Percentiles rank a stretch among this genome's conserved stretches.
These are phyloP conservation scores for Phoeniculus purpureus DNA, from an alignment of 2,797 vertebrate species.

Conservation along the genomic window DNA sequence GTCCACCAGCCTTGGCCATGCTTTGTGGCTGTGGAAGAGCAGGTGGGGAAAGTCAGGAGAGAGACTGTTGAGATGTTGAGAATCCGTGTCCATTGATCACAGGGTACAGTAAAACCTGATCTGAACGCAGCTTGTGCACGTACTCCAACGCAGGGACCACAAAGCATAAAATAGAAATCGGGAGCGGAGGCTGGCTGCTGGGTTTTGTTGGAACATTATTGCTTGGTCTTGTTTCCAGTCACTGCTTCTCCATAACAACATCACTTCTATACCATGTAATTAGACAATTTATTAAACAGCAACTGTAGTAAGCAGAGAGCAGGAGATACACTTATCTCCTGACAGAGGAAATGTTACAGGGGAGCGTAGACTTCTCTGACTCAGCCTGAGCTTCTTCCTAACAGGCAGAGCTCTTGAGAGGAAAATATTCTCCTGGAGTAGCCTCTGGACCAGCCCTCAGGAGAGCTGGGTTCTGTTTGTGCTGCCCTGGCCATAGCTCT, in stretches of 20 bases:
- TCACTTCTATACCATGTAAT: constrained; percentile 61
- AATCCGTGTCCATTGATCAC: neutral
- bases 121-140: constrained; percentile 2
- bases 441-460: neutral
- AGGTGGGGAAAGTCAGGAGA: neutral
- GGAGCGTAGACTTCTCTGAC: neutral
- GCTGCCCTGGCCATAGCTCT: neutral
- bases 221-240: constrained; percentile 50
- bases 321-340: constrained; percentile 42
- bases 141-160: neutral
- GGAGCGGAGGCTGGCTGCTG: constrained; percentile 36
- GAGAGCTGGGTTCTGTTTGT: neutral
- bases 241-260: constrained; percentile 63
- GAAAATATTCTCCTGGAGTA: neutral
- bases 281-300: constrained; percentile 69
- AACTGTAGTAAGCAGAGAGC: constrained; percentile 23
- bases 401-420: neutral
- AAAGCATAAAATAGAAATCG: constrained; percentile 48
- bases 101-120: neutral
- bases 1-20: neutral
- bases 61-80: neutral
- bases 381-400: neutral
- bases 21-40: neutral
- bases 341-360: constrained; percentile 2
- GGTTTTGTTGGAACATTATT: constrained; percentile 54